phyloP scores from a whole-genome alignment of 2,113 vertebrate genomes.

The Takifugu flavidus region DNA sequence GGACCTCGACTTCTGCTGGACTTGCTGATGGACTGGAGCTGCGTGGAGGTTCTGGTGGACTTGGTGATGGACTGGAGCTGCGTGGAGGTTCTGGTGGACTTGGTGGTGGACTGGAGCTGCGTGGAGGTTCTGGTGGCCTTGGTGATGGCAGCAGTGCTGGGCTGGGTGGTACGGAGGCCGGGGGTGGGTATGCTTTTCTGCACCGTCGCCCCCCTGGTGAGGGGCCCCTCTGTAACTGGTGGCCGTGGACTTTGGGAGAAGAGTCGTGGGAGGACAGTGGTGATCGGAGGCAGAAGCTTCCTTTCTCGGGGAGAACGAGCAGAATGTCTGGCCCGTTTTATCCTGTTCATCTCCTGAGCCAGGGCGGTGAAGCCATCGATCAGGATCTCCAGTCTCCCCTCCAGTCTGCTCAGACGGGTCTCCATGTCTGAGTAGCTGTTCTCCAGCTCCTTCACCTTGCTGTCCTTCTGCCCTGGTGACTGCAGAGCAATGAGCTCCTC shows the following conservation, averaged over 20 bases:
- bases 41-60: slow-evolving; percentile 12
- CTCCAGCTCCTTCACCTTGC: slow-evolving; percentile 49
- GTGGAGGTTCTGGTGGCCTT: slow-evolving; percentile 3
- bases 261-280: slow-evolving; percentile 10
- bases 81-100: slow-evolving; percentile 12
- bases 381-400: slow-evolving; percentile 70
- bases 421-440: slow-evolving; percentile 63
- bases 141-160: slow-evolving; percentile 1
- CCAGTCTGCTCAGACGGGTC: slow-evolving; percentile 57
- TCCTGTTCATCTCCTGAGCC: slow-evolving; percentile 71
- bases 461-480: slow-evolving; percentile 34
- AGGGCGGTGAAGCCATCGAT: slow-evolving; percentile 74
- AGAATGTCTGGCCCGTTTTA: slow-evolving; percentile 55
- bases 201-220: slow-evolving; percentile 28
- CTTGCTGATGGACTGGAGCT: slow-evolving; percentile 5
- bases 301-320: slow-evolving; percentile 40
- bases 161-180: slow-evolving; percentile 16
- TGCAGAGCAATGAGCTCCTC: slow-evolving; percentile 39
- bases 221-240: slow-evolving; percentile 14
- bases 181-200: slow-evolving; percentile 53
- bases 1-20: slow-evolving; percentile 21
- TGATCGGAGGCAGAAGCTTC: slow-evolving; percentile 14
- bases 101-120: slow-evolving; percentile 17
- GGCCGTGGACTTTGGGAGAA: slow-evolving; percentile 24
- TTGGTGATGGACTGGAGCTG: slow-evolving; percentile 4